phyloP scores from a whole-genome alignment of 2,797 vertebrate species.

The Cercopithecus neglectus region DNA sequence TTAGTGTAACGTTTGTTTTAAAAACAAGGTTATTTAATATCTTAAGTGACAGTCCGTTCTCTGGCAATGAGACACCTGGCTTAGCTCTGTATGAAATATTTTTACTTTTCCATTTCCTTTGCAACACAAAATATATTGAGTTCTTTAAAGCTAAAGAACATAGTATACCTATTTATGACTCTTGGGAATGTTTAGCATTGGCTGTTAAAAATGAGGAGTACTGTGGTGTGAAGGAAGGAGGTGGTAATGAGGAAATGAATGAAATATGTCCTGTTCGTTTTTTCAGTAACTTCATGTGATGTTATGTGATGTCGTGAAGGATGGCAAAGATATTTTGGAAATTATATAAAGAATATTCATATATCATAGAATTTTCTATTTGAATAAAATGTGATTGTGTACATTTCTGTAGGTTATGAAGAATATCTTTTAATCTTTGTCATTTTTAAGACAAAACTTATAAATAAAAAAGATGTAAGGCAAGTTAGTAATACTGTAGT shows the following conservation, averaged over 20 bases:
- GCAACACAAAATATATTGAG: background rate
- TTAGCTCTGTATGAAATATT: background rate
- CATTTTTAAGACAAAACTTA: conserved; percentile 3
- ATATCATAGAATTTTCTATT: background rate
- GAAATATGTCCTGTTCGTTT: background rate
- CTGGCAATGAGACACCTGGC: background rate
- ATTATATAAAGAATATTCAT: background rate
- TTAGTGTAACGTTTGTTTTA: background rate
- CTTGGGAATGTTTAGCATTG: background rate
- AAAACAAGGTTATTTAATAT: background rate
- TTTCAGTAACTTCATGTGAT: background rate
- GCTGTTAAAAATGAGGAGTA: background rate
- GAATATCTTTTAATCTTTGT: background rate
- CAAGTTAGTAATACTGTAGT: background rate
- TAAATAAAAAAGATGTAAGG: background rate
- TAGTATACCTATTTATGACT: background rate
- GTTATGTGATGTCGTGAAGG: background rate
- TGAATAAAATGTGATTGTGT: background rate
- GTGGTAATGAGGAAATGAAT: background rate
- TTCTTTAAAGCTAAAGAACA: background rate
- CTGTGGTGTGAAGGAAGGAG: background rate
- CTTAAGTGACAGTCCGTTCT: background rate
- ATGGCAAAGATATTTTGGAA: background rate
- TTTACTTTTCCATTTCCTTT: background rate
- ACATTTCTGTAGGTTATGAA: background rate